A percentile compares a stretch with the other conserved stretches of the same genome.
Conservation (phyloP, 1,140 invertebrate genomes). For the Diachasmimorpha longicaudata region DNA sequence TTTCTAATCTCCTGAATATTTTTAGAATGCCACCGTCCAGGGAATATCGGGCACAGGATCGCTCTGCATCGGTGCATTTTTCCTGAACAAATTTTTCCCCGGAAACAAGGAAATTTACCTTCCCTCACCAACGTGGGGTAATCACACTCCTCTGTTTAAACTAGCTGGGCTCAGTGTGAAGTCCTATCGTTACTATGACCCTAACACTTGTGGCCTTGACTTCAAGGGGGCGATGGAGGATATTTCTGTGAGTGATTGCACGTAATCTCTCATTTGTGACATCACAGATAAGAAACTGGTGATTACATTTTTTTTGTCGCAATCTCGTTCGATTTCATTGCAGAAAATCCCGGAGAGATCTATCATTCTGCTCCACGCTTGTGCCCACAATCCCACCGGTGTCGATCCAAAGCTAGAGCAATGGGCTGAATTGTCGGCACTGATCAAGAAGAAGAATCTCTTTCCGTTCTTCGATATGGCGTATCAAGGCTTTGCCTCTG, state of each 20-base stretch:
- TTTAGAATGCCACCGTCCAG: constrained; percentile 80
- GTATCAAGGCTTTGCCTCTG: constrained; percentile 96
- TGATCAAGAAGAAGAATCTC: constrained; percentile 83
- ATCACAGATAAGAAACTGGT: too few species aligned
- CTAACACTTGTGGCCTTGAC: constrained; percentile 94
- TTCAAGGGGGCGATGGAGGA: constrained; percentile 91
- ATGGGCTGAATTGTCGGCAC: constrained; percentile 80
- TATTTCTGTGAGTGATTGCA: constrained; percentile 75
- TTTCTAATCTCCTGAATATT: constrained; percentile 28
- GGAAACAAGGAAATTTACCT: constrained; percentile 89
- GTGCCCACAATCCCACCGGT: constrained; percentile 99
- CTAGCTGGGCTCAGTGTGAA: constrained; percentile 86
- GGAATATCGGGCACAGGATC: constrained; percentile 97
- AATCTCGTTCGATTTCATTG: constrained; percentile 44
- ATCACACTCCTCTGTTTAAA: constrained; percentile 95
- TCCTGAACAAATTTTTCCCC: constrained; percentile 86
- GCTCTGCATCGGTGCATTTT: constrained; percentile 89
- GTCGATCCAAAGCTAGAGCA: constrained; percentile 93
- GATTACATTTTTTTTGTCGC: too few species aligned
- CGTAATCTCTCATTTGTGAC: too few species aligned
- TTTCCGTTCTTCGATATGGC: constrained; percentile 99
- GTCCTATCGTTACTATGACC: constrained; percentile 94
- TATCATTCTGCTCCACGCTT: constrained; percentile 94
- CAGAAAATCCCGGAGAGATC: constrained; percentile 94
- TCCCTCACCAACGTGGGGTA: constrained; percentile 97